Conservation (phyloP, 2,888 invertebrate species). For the Drosophila rellima region DNA sequence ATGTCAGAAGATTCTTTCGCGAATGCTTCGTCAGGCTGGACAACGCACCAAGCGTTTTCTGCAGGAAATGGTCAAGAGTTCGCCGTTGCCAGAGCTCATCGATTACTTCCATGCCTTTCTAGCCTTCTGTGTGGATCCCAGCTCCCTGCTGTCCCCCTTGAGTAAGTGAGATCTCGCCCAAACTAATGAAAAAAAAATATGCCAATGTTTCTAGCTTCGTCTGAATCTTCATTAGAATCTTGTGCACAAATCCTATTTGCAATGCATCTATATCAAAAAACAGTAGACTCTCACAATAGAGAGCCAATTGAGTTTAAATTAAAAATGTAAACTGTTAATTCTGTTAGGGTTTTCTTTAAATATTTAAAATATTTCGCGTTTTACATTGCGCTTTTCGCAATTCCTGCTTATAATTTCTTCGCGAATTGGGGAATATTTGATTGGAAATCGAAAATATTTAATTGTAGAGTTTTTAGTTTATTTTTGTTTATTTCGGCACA, state of each 20-base stretch:
- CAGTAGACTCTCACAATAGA: background rate
- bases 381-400: no score
- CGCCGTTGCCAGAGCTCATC: conserved; percentile 93
- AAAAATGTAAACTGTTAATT: background rate
- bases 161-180: conserved; percentile 88
- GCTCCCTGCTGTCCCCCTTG: conserved; percentile 93
- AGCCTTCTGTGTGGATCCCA: conserved; percentile 97
- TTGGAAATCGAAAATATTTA: no score
- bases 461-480: background rate
- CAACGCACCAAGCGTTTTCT: conserved; percentile 87
- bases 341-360: no score
- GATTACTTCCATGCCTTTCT: conserved; percentile 98
- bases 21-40: conserved; percentile 90
- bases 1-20: conserved; percentile 91
- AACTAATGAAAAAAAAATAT: background rate
- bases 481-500: background rate
- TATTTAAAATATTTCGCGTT: no score
- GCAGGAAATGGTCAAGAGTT: conserved; percentile 91
- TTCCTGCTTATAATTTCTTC: no score
- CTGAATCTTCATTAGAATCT: conserved; percentile 8
- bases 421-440: no score
- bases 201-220: conserved; percentile 8
- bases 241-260: conserved; percentile 56
- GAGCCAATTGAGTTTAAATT: background rate
- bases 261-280: conserved; percentile 8